Evolutionary conservation across 2,888 invertebrate species (phyloP).

Genomic region (Ophonus ardosiacus): DNA sequence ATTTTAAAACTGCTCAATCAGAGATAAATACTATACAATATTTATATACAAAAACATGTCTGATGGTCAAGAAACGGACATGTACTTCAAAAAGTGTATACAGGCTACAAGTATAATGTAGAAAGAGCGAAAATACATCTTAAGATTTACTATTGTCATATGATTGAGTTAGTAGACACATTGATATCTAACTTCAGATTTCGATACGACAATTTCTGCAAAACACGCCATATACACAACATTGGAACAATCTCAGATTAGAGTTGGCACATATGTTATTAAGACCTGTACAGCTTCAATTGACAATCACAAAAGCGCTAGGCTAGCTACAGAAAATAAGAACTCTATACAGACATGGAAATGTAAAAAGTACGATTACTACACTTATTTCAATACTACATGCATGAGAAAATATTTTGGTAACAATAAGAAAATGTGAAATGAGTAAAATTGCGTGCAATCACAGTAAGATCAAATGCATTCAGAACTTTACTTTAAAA

Average conservation of each 20-base stretch:
- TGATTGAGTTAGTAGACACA: constrained; percentile 65
- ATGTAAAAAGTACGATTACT: constrained; percentile 53
- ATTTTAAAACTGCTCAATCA: constrained; percentile 54
- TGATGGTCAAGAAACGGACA: constrained; percentile 41
- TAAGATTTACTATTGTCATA: constrained; percentile 67
- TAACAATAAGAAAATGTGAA: constrained; percentile 16
- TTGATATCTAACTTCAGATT: constrained; percentile 39
- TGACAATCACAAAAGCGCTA: constrained; percentile 33
- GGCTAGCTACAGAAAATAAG: constrained; percentile 23
- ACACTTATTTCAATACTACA: constrained; percentile 33
- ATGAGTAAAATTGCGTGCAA: constrained; percentile 9
- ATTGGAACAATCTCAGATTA: constrained; percentile 36
- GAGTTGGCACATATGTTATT: constrained; percentile 42
- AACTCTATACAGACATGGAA: constrained; percentile 46
- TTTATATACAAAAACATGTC: constrained; percentile 62
- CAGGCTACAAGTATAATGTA: constrained; percentile 57
- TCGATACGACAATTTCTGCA: constrained; percentile 49
- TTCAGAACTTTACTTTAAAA: neutral
- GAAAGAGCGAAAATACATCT: constrained; percentile 68
- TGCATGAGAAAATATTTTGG: constrained; percentile 23
- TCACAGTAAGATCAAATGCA: constrained; percentile 24
- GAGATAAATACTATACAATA: constrained; percentile 64
- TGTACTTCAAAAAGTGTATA: constrained; percentile 52
- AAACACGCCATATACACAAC: constrained; percentile 22
- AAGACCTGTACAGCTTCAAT: constrained; percentile 40